Percentiles rank a stretch among this genome's conserved stretches.
Conservation (phyloP, 2,797 vertebrate genomes). For the Neomorphus geoffroyi region DNA sequence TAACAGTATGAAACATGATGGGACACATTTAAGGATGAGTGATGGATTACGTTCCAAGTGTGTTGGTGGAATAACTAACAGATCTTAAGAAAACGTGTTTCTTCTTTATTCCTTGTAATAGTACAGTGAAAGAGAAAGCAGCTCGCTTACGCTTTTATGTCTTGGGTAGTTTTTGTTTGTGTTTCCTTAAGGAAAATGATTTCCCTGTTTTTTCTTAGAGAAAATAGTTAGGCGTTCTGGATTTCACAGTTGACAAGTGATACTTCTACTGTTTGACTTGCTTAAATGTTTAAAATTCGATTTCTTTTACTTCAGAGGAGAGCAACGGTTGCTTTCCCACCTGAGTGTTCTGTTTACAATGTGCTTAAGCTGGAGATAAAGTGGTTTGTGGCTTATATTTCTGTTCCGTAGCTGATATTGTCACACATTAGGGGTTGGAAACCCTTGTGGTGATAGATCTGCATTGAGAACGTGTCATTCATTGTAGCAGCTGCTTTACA, state of each 20-base stretch:
- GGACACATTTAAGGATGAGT: background rate
- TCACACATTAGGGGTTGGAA: constrained; percentile 24
- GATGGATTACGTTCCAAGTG: background rate
- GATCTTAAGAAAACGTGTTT: background rate
- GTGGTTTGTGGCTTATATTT: constrained; percentile 24
- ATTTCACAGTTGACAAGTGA: background rate
- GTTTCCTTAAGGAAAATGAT: background rate
- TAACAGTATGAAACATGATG: background rate
- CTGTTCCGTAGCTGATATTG: constrained; percentile 34
- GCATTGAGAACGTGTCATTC: constrained; percentile 62
- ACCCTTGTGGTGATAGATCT: constrained; percentile 45
- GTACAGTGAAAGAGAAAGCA: background rate
- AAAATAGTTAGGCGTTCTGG: background rate
- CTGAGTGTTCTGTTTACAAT: background rate
- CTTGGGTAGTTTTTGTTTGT: background rate
- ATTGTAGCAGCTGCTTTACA: constrained; percentile 60
- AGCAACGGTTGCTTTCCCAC: background rate
- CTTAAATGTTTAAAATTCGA: background rate
- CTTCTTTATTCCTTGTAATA: background rate
- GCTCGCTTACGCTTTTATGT: background rate
- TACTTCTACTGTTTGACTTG: background rate
- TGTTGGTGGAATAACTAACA: background rate
- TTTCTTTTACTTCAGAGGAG: background rate
- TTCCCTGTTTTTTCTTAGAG: background rate
- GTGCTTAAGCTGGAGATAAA: background rate